Conservation (phyloP, 2,113 vertebrate genomes). For the Dromas ardeola region DNA sequence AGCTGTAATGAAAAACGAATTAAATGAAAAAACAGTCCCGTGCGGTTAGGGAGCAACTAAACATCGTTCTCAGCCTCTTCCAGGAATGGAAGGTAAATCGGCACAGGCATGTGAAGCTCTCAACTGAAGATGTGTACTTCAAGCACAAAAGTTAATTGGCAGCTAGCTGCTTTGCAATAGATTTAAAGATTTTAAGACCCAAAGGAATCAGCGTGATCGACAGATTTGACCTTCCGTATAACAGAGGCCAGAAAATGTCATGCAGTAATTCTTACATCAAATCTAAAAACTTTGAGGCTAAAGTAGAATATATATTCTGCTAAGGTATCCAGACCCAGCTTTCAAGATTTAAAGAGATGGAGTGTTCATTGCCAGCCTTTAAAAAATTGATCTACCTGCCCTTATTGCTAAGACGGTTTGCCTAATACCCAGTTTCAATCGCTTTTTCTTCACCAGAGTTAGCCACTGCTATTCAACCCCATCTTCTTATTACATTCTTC, state of each 20-base stretch:
- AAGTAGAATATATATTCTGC: not conserved
- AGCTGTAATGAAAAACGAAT: not conserved
- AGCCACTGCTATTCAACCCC: not conserved
- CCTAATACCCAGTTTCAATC: not conserved
- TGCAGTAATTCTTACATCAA: not conserved
- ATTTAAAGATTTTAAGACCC: not conserved
- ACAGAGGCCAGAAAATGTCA: not conserved
- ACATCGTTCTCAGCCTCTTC: not conserved
- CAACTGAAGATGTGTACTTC: not conserved
- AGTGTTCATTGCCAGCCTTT: not conserved
- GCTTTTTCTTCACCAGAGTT: not conserved
- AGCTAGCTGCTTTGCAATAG: not conserved
- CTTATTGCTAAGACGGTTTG: not conserved
- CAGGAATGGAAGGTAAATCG: not conserved
- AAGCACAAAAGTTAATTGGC: not conserved
- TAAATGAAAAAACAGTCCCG: not conserved
- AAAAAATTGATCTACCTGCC: not conserved
- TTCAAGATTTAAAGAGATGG: not conserved
- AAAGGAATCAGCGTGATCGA: not conserved
- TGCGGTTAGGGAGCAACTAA: not conserved
- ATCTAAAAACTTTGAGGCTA: not conserved
- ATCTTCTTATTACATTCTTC: not conserved
- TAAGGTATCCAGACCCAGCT: not conserved
- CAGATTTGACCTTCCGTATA: not conserved
- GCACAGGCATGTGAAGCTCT: not conserved